phyloP scores from a whole-genome alignment of 1,140 invertebrate species.

The Limonius californicus region DNA sequence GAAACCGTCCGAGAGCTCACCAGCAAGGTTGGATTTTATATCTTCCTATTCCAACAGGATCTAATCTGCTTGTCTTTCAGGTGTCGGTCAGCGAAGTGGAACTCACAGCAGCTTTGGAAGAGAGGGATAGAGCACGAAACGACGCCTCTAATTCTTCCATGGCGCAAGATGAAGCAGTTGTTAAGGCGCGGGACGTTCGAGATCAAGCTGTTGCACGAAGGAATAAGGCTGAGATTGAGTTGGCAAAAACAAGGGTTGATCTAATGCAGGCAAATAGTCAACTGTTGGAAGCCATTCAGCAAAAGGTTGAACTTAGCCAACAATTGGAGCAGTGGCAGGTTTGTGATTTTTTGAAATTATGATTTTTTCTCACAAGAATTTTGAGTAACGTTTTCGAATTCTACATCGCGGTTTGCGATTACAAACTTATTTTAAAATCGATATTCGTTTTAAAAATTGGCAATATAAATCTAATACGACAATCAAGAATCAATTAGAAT shows the following conservation, averaged over 20 bases:
- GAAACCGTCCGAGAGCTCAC: slow-evolving; percentile 76
- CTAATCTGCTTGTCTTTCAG: slow-evolving; percentile 47
- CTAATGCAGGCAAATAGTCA: slow-evolving; percentile 90
- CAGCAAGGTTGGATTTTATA: slow-evolving; percentile 58
- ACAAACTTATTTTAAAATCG: too few relatives aligned
- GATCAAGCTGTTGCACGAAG: slow-evolving; percentile 84
- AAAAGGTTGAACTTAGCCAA: slow-evolving; percentile 91
- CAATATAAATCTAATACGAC: background rate
- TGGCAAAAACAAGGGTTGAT: slow-evolving; percentile 85
- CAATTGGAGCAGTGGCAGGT: slow-evolving; percentile 96
- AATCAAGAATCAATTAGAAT: background rate
- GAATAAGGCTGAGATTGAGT: slow-evolving; percentile 81
- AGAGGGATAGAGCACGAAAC: slow-evolving; percentile 71
- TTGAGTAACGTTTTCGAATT: background rate
- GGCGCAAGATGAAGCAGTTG: slow-evolving; percentile 75
- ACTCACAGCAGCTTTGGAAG: slow-evolving; percentile 71
- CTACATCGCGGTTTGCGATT: background rate
- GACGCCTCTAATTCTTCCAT: slow-evolving; percentile 65
- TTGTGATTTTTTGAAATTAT: too few relatives aligned
- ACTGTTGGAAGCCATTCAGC: slow-evolving; percentile 89
- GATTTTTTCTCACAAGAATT: too few relatives aligned
- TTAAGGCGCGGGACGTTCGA: slow-evolving; percentile 75
- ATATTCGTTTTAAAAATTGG: background rate
- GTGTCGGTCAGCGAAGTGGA: slow-evolving; percentile 79
- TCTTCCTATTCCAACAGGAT: background rate